Evolutionary conservation across 1,140 invertebrate genomes (phyloP).

Genomic region (Lucilia cuprina): DNA sequence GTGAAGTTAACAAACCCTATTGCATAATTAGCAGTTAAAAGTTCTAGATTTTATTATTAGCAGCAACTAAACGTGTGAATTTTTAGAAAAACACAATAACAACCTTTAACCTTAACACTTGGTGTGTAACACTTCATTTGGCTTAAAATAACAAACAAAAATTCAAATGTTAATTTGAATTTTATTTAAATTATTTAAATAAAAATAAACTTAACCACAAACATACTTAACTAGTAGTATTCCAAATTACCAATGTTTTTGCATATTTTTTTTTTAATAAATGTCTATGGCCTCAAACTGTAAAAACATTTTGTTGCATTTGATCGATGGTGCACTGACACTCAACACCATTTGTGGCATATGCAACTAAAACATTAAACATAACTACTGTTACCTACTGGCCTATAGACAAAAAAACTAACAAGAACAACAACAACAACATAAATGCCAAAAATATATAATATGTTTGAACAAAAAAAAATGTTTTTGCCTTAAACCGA

Average conservation of each 20-base stretch:
- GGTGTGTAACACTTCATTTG: neutral
- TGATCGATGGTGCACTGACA: neutral
- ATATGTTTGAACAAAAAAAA: neutral
- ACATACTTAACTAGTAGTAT: too few relatives aligned
- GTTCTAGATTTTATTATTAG: neutral
- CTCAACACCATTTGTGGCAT: neutral
- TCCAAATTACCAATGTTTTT: too few relatives aligned
- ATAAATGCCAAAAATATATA: neutral
- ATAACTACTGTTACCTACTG: conserved; percentile 14
- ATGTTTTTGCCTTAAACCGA: neutral
- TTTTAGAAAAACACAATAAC: neutral
- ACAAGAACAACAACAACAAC: neutral
- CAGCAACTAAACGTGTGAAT: neutral
- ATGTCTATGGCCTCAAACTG: too few relatives aligned
- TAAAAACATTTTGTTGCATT: neutral
- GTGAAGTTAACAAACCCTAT: neutral
- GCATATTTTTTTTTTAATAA: too few relatives aligned
- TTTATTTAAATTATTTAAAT: neutral
- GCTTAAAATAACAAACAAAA: neutral
- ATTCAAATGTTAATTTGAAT: neutral
- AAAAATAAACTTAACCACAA: too few relatives aligned
- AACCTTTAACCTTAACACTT: neutral
- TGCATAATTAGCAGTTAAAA: neutral
- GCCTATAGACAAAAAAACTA: neutral
- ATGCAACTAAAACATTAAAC: neutral